These are phyloP conservation scores for Macaca fascicularis DNA, from an alignment of 2,113 vertebrate genomes.

Conservation along the genomic window DNA sequence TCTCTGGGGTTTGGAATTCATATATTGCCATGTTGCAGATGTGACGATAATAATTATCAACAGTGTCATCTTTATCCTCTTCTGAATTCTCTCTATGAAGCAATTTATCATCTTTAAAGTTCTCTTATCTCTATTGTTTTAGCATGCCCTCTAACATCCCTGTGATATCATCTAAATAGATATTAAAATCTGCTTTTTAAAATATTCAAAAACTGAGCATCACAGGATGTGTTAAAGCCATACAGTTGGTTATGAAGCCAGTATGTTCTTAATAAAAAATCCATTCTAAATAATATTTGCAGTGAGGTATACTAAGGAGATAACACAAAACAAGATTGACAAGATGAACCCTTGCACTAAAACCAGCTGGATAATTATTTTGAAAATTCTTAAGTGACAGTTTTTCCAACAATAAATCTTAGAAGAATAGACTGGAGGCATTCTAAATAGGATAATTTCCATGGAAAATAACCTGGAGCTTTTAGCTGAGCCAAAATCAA, in stretches of 20 bases:
- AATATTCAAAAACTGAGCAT: background rate
- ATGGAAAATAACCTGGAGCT: background rate
- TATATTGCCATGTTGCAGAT: too few species aligned
- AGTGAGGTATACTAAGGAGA: background rate
- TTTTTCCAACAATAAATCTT: background rate
- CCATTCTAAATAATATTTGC: background rate
- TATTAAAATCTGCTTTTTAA: background rate
- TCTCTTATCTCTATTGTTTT: background rate
- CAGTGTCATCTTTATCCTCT: background rate
- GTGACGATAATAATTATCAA: background rate
- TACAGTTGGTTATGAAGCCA: background rate
- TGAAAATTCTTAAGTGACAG: background rate
- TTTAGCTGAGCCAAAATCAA: background rate
- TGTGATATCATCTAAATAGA: background rate
- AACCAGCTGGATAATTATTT: background rate
- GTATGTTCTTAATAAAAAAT: background rate
- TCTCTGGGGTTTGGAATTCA: background rate
- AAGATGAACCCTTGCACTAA: background rate
- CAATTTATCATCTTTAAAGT: background rate
- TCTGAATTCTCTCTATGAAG: background rate
- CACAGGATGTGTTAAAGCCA: background rate
- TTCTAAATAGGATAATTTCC: background rate
- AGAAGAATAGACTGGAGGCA: background rate
- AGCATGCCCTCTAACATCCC: background rate
- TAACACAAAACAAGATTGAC: background rate